Base-by-base conservation (phyloP, 2,113 vertebrate species). In the Gila orcuttii region DNA sequence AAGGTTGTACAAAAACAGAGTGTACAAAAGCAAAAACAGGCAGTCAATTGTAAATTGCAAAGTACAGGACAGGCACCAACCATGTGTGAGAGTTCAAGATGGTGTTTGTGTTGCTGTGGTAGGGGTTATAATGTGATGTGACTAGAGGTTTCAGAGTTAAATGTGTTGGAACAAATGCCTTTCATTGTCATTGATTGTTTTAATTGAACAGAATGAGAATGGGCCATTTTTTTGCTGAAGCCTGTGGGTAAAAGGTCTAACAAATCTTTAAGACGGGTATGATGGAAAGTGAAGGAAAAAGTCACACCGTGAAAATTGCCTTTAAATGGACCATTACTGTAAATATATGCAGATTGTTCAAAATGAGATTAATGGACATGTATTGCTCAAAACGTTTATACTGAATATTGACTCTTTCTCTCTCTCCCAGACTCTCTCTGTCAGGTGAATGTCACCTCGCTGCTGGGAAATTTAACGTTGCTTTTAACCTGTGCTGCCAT, bases 401-500 rank as follows among this genome's bases (percentile, higher is more conserved):
- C 91, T 87, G 81, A 50, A 66, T 79, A 82, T 80, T 73, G 74
- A 80, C 76, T 86, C 74, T 89, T 39, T 87, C 77, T 86, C 66
- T 75, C 76, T 87, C 76, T 87, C 88, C 86, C 85, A 85, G 87
- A 45, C 69, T 86, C 84, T 79, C 87, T 91, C 89, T 86, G 87
- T 80, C 19, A 60, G 90, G 90, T 94, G 94, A 95, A 95, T 94
- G 94, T 94, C 94, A 95, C 90, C 90, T 91, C 92, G 90, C 92
- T 85, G 90, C 71, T 79, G 92, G 91, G 92, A 93, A 93, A 95
- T 95, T 95, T 95, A 94, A 94, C 86, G 93, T 94, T 95, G 94
- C 94, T 95, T 95, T 96, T 95, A 95, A 95, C 94, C 95, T 93
- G 93, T 90, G 89, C 88, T 69, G 92, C 92, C 89, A 91, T 90